Percentiles rank a stretch among this genome's conserved stretches.
These are phyloP conservation scores for Synaphobranchus kaupii DNA, from an alignment of 2,797 vertebrate genomes.

Conservation along the genomic window DNA sequence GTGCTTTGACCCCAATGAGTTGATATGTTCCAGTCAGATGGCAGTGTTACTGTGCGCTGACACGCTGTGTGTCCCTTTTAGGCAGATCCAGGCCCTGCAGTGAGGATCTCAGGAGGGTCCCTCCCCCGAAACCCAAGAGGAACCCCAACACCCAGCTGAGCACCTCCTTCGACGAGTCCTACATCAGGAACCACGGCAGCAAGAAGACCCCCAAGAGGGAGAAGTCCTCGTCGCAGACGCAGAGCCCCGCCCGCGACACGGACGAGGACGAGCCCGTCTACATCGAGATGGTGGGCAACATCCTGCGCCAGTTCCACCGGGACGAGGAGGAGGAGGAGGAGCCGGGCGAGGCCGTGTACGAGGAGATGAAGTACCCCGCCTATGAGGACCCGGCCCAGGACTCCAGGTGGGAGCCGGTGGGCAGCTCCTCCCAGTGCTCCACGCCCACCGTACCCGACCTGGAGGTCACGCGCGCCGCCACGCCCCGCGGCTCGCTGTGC, in stretches of 20 bases:
- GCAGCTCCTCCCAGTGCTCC: constrained; percentile 90
- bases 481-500: constrained; percentile 87
- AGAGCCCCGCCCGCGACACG: constrained; percentile 80
- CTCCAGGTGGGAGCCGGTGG: constrained; percentile 80
- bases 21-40: neutral
- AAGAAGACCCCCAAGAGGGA: constrained; percentile 76
- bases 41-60: neutral
- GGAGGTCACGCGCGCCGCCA: constrained; percentile 83
- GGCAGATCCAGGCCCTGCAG: constrained; percentile 81
- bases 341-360: constrained; percentile 93
- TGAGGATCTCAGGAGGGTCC: constrained; percentile 95
- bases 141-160: constrained; percentile 98
- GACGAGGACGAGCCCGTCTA: constrained; percentile 96
- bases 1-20: neutral
- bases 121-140: constrained; percentile 96
- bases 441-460: constrained; percentile 92
- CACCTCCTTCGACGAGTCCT: constrained; percentile 95
- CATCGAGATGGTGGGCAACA: constrained; percentile 97
- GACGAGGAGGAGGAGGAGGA: constrained; percentile 91
- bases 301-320: constrained; percentile 79
- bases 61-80: neutral
- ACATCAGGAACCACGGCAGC: constrained; percentile 82
- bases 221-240: constrained; percentile 80
- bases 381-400: constrained; percentile 91
- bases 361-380: constrained; percentile 97